Percentiles rank a stretch among this genome's conserved stretches.
Conservation (phyloP, 2,113 vertebrate genomes). For the Hippolais icterina region DNA sequence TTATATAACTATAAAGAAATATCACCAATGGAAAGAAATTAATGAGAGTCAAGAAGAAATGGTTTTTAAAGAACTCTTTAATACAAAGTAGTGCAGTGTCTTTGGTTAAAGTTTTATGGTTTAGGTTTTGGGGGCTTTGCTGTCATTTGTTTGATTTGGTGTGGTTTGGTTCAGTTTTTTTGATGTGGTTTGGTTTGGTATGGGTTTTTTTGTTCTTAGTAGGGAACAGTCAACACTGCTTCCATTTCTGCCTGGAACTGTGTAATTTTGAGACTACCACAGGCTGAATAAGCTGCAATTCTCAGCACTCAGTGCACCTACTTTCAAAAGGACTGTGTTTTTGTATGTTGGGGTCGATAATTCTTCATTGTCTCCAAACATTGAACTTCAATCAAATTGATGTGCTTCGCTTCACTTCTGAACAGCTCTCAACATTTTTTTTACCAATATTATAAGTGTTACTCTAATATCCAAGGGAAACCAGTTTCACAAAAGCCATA, state of each 20-base stretch:
- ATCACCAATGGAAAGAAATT: neutral
- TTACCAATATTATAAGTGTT: neutral
- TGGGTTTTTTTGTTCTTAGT: neutral
- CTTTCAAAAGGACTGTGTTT: neutral
- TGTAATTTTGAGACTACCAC: neutral
- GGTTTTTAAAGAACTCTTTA: neutral
- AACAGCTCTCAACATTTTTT: neutral
- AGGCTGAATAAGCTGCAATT: neutral
- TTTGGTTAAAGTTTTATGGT: neutral
- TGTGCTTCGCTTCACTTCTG: neutral
- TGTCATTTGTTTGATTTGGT: neutral
- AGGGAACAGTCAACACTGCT: neutral
- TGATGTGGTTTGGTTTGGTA: fast-evolving
- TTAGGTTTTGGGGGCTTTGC: neutral
- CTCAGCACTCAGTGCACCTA: neutral
- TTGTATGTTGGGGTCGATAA: neutral
- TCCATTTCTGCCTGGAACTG: neutral
- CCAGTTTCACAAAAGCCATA: neutral
- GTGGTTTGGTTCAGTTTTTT: neutral
- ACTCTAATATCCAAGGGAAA: neutral
- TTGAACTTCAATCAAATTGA: neutral
- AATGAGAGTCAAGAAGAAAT: neutral
- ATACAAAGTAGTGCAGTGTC: neutral
- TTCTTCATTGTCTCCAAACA: neutral
- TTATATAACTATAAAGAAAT: neutral